Base-by-base conservation (phyloP, 2,888 invertebrate species). In the Meta bourneti region DNA sequence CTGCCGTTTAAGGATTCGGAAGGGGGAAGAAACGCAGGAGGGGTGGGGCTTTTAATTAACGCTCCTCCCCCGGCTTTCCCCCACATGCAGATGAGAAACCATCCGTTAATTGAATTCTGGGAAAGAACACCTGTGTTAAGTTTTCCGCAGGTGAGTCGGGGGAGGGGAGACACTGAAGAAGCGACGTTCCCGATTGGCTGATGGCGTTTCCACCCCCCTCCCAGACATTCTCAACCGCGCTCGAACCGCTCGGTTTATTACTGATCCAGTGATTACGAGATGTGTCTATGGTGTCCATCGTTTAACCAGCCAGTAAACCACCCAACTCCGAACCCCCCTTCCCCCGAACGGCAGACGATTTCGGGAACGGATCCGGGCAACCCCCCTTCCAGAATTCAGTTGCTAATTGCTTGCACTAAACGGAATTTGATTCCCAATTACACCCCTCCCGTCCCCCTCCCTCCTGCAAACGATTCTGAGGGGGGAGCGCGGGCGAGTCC, bases 381-480 rank as follows among this genome's bases (percentile, higher is more conserved):
- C 34, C 34, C 16, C 11, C 81, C 80, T 51, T 72, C 48, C 52
- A 11, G 79, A 87, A 78, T 87, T 54, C 80, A 72, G 79, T 83
- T 87, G 91, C 78, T 91, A 91, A 91, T 91, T 91, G 91, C 91
- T 82, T 48, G 82, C 82, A 87, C 91, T 91, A 91, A 91, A 91
- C 91, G 71, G 91, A 91, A 91, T 91, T 91, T 87, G 91, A 91
- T 91, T 91, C 91, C 87, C 82, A 91, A 91, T 91, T 91, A 91
- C 90, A 69, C 80, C 69, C 70, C 72, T 19, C 48, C 48, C 72
- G 72, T 52, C 51, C 51, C 11, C 54, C 19, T 20, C 19, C 34
- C 71, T 54, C 49, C 20, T 80, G 72, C 83, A 82, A 72, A 83
- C 48, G n/a, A 72, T 87, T 52, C 61, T 75, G 80, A 49, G 48